Conservation (phyloP, 1,140 invertebrate genomes). For the Hycleus cichorii region DNA sequence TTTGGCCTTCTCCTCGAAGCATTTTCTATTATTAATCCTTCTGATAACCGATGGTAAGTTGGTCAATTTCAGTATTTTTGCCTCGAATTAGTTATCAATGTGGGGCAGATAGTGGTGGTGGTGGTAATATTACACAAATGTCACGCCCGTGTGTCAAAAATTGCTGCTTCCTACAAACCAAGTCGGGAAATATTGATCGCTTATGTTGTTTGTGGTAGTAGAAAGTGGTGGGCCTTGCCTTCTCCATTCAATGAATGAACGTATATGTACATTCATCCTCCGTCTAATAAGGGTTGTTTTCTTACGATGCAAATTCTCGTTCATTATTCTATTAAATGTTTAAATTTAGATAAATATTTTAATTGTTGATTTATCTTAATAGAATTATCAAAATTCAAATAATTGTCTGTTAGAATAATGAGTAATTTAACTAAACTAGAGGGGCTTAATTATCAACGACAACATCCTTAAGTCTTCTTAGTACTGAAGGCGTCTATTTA, state of each 20-base stretch:
- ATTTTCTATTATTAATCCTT: background rate
- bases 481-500: too few species aligned
- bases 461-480: too few species aligned
- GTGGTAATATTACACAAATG: slow-evolving; percentile 3
- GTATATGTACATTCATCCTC: slow-evolving; percentile 18
- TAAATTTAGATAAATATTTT: too few species aligned
- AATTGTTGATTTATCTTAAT: too few species aligned
- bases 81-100: background rate
- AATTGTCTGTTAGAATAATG: too few species aligned
- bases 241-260: slow-evolving; percentile 19
- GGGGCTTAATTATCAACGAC: too few species aligned
- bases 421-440: too few species aligned
- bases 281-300: background rate
- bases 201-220: background rate
- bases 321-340: background rate
- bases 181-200: slow-evolving; percentile 19
- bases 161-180: slow-evolving; percentile 10
- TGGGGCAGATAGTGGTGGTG: background rate
- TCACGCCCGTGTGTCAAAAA: slow-evolving; percentile 14
- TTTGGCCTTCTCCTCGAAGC: background rate
- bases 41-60: background rate
- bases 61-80: background rate
- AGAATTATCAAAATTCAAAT: too few species aligned
- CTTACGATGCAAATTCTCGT: slow-evolving; percentile 3
- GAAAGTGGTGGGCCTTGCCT: slow-evolving; percentile 15